Base-by-base conservation (phyloP, 2,113 vertebrate genomes). In the Labeo rohita region DNA sequence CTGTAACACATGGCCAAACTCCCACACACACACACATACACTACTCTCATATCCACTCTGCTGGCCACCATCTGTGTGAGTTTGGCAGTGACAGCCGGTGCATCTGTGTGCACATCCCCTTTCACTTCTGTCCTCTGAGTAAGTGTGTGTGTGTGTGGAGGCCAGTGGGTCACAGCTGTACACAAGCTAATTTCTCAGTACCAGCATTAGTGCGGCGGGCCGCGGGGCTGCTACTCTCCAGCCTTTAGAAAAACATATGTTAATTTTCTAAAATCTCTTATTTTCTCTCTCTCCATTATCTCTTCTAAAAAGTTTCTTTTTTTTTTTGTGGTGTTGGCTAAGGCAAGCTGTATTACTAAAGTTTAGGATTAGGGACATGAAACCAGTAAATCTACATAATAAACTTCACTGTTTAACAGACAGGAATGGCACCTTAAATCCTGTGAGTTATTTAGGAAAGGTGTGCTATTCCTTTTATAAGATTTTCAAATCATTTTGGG, bases 101-200 rank as follows among this genome's bases (percentile, higher is more conserved):
- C 93, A 95, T 94, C 93, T 94, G 93, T 94, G 83, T 90, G 92
- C 90, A 95, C 93, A 95, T 95, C 93, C 95, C 92, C 90, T 95
- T 93, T 94, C 94, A 95, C 93, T 95, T 95, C 93, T 95, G 90
- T 91, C 90, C 91, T 83, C 75, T 13, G 85, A 70, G 87, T 81
- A 85, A 90, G 84, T 84, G 83, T 86, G 74, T 89, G 65, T 88
- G 34, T 75, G 87, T 76, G 43, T 86, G 84, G 13, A 84, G 63
- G 86, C 52, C 21, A 83, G 86, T 66, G 86, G 88, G 82, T 83
- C 81, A 84, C 85, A 75, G 83, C 70, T 80, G 75, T 52, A 77
- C 39, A 21, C 52, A 65, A 63, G 43, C 56, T 77, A 34, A 82
- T 82, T 82, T 66, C 76, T 89, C 68, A 80, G 70, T 80, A 80